Evolutionary conservation across 1,140 invertebrate genomes (phyloP).

Genomic region (Augochlora pura): DNA sequence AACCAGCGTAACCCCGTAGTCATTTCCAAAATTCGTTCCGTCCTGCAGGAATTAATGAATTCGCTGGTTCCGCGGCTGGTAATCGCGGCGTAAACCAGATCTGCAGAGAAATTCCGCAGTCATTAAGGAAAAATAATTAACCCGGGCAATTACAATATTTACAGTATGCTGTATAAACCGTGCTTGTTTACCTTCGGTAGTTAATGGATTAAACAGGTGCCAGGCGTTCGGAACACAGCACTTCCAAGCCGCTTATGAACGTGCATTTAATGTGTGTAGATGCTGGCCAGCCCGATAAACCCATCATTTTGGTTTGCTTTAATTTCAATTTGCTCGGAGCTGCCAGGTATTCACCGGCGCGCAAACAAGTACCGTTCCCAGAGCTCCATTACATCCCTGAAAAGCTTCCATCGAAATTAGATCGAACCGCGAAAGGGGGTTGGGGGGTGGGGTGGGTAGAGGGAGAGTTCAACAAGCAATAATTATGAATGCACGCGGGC

Average conservation of each 20-base stretch:
- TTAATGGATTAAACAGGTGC: constrained; percentile 36
- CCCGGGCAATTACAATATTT: constrained; percentile 5
- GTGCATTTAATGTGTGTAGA: constrained; percentile 2
- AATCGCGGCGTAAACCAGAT: no score
- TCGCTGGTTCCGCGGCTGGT: no score
- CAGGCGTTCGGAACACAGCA: constrained; percentile 8
- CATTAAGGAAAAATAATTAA: constrained; percentile 34
- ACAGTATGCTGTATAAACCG: constrained; percentile 9
- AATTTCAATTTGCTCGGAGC: constrained; percentile 6
- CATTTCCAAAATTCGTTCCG: no score
- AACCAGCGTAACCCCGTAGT: no score
- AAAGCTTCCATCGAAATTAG: no score
- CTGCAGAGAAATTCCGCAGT: no score
- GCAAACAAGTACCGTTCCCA: background rate
- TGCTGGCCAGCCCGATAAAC: background rate
- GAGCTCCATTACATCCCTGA: background rate
- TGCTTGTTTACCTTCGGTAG: background rate
- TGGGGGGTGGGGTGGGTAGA: no score
- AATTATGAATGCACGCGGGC: no score
- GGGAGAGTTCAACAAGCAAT: background rate
- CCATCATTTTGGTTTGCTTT: background rate
- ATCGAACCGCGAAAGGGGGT: no score
- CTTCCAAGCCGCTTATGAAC: constrained; percentile 27
- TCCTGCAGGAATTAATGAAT: no score
- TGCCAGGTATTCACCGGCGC: no score